Percentiles rank a stretch among this genome's conserved stretches.
phyloP scores from a whole-genome alignment of 1,140 invertebrate species.

The Apis florea region DNA sequence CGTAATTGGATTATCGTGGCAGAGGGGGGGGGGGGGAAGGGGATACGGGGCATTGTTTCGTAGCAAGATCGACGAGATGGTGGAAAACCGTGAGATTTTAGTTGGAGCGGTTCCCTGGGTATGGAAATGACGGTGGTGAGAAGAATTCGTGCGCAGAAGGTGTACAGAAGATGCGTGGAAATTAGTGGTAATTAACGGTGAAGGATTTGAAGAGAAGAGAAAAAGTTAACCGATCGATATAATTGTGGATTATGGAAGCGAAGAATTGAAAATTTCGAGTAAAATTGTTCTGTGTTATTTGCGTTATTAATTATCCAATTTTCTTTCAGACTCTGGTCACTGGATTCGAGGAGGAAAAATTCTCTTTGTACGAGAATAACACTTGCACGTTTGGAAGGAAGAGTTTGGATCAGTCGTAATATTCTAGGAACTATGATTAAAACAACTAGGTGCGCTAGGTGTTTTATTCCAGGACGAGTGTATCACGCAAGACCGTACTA shows the following conservation, averaged over 20 bases:
- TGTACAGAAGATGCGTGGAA: too few relatives aligned
- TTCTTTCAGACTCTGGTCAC: too few relatives aligned
- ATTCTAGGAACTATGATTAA: background rate
- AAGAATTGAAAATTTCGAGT: background rate
- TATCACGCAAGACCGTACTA: background rate
- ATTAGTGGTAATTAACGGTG: too few relatives aligned
- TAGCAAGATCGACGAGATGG: constrained; percentile 21
- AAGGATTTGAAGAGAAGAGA: too few relatives aligned
- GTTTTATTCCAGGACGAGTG: background rate
- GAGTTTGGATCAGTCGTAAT: background rate
- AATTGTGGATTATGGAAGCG: too few relatives aligned
- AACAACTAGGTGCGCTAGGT: background rate
- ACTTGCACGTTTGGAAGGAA: too few relatives aligned
- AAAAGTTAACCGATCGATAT: too few relatives aligned
- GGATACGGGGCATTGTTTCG: constrained; percentile 30
- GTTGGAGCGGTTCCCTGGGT: background rate
- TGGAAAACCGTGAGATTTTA: background rate
- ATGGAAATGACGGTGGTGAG: background rate
- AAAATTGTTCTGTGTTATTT: too few relatives aligned
- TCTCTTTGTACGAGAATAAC: too few relatives aligned
- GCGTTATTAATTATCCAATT: too few relatives aligned
- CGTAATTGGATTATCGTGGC: constrained; percentile 45
- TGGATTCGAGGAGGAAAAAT: too few relatives aligned
- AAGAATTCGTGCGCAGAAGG: background rate
- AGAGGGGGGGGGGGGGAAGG: background rate